Percentiles rank a stretch among this genome's conserved stretches.
Evolutionary conservation across 2,113 vertebrate species (phyloP).

Genomic region (Caranx melampygus): DNA sequence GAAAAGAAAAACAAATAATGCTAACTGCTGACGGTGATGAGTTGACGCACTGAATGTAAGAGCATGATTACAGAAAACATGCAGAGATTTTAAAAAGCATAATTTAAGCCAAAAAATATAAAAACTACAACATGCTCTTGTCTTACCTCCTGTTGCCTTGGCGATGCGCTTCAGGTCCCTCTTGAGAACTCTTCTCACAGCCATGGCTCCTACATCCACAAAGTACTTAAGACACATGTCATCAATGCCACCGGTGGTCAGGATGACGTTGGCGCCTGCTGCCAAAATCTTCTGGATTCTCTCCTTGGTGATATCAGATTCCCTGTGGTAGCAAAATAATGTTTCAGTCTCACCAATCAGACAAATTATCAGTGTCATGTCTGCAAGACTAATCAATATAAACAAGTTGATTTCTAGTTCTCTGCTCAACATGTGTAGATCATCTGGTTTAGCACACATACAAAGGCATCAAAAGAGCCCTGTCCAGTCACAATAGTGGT

Average conservation of each 20-base stretch:
- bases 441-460: neutral
- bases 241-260: slow-evolving; percentile 96
- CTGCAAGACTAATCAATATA: neutral
- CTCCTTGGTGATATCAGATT: slow-evolving; percentile 98
- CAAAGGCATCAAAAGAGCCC: neutral
- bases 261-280: slow-evolving; percentile 92
- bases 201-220: slow-evolving; percentile 94
- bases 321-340: slow-evolving; percentile 79
- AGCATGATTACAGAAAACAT: neutral
- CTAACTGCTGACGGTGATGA: neutral
- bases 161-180: slow-evolving; percentile 96
- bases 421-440: neutral
- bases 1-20: neutral
- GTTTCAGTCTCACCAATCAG: neutral
- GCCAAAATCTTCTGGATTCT: slow-evolving; percentile 96
- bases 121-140: neutral
- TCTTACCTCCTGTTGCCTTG: slow-evolving; percentile 94
- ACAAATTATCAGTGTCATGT: neutral
- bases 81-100: neutral
- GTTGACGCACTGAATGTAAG: neutral
- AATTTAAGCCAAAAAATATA: neutral
- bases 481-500: slow-evolving; percentile 60
- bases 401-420: neutral
- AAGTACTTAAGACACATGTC: slow-evolving; percentile 99
- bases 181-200: slow-evolving; percentile 94